Evolutionary conservation across 2,113 vertebrate genomes (phyloP).

Genomic region (Corvus hawaiiensis): DNA sequence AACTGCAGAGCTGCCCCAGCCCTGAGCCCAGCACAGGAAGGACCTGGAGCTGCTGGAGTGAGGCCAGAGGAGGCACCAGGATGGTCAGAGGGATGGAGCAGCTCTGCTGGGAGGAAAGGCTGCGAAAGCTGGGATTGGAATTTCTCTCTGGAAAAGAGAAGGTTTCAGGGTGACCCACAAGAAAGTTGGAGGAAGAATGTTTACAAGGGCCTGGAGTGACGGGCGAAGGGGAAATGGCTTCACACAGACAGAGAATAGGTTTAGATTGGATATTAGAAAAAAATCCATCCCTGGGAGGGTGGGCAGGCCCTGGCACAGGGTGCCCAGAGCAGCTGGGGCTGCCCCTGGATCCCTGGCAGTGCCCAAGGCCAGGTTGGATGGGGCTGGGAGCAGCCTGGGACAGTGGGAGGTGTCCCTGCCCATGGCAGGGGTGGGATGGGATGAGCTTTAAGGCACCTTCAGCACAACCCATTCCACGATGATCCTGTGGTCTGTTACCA

Average conservation of each 20-base stretch:
- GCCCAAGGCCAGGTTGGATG: neutral
- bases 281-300: fast-evolving
- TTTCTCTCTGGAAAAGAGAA: neutral
- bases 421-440: fast-evolving
- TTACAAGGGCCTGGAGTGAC: neutral
- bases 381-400: neutral
- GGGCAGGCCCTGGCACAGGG: neutral
- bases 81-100: neutral
- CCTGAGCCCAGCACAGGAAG: neutral
- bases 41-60: neutral
- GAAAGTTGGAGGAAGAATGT: neutral
- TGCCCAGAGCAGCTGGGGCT: neutral
- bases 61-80: neutral
- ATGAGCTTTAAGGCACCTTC: neutral
- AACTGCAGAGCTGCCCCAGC: neutral
- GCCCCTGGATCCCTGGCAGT: neutral
- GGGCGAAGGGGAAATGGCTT: neutral
- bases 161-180: neutral
- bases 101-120: neutral
- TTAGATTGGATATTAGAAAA: neutral
- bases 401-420: neutral
- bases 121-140: neutral
- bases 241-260: neutral
- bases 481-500: too few species aligned
- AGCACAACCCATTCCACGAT: neutral